These are phyloP conservation scores for Automeris io DNA, from an alignment of 2,888 invertebrate genomes.

Conservation along the genomic window DNA sequence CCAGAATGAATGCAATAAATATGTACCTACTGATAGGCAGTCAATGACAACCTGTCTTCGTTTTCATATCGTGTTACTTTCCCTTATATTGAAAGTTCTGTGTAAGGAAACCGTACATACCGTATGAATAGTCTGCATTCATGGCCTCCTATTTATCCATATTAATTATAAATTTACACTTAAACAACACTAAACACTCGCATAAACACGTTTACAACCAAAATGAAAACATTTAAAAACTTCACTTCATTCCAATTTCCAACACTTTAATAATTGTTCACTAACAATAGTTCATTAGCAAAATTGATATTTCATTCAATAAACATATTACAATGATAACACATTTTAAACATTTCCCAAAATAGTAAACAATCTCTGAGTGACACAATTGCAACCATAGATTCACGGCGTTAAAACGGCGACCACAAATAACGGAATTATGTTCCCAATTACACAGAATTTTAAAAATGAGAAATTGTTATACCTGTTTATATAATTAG, in stretches of 20 bases:
- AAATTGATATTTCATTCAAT: background rate
- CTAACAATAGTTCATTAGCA: slow-evolving; percentile 16
- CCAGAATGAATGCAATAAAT: slow-evolving; percentile 12
- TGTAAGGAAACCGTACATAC: slow-evolving; percentile 30
- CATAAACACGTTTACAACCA: slow-evolving; percentile 59
- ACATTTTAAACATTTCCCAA: slow-evolving; percentile 43
- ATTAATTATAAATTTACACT: slow-evolving; percentile 33
- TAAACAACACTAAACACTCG: slow-evolving; percentile 45
- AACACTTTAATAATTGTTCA: slow-evolving; percentile 14
- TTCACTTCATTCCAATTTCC: slow-evolving; percentile 5
- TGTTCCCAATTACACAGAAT: slow-evolving; percentile 37
- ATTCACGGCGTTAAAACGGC: slow-evolving; percentile 63
- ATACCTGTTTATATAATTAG: too few species aligned
- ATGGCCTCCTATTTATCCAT: slow-evolving; percentile 29
- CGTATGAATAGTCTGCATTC: slow-evolving; percentile 29
- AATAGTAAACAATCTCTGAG: slow-evolving; percentile 69
- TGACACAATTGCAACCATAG: slow-evolving; percentile 73
- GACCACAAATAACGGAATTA: slow-evolving; percentile 61
- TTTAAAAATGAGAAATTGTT: too few species aligned
- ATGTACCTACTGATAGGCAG: slow-evolving; percentile 28
- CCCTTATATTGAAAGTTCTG: slow-evolving; percentile 21
- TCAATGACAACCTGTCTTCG: slow-evolving; percentile 45
- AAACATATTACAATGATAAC: slow-evolving; percentile 18
- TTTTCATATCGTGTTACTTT: slow-evolving; percentile 50
- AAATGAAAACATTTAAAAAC: slow-evolving; percentile 21